phyloP scores from a whole-genome alignment of 1,140 invertebrate species.

The Acromyrmex echinatior region DNA sequence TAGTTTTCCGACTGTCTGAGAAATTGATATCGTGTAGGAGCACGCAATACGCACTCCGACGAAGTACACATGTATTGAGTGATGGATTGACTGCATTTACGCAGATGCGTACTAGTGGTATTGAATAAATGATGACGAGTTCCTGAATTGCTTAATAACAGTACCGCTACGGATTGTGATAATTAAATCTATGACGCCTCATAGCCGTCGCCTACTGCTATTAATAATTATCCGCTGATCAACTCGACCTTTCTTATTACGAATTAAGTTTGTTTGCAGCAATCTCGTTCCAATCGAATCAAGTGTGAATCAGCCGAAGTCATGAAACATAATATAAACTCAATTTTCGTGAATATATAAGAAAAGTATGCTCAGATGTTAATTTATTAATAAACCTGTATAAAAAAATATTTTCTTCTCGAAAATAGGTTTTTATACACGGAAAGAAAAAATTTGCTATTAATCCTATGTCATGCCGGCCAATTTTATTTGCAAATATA shows the following conservation, averaged over 20 bases:
- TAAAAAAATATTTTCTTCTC: neutral
- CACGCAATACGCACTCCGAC: neutral
- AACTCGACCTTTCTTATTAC: neutral
- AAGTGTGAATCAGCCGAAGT: neutral
- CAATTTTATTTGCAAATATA: no score
- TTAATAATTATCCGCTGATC: conserved; percentile 49
- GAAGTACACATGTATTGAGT: neutral
- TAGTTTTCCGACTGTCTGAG: neutral
- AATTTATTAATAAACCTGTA: neutral
- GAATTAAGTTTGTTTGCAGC: neutral
- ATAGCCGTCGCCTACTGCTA: neutral
- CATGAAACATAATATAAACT: neutral
- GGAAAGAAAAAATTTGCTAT: no score
- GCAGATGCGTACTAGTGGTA: conserved; percentile 4
- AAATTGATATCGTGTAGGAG: neutral
- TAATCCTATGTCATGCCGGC: no score
- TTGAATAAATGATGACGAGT: conserved; percentile 17
- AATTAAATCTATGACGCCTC: conserved; percentile 44
- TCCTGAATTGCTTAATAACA: conserved; percentile 60
- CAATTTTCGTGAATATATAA: neutral
- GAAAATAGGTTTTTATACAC: neutral
- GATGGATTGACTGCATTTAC: conserved; percentile 6
- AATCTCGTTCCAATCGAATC: neutral
- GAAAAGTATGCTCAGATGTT: neutral
- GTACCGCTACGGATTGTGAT: conserved; percentile 20